Conservation (phyloP, 92 coral and sea anemone genomes). For the Palythoa grandis region DNA sequence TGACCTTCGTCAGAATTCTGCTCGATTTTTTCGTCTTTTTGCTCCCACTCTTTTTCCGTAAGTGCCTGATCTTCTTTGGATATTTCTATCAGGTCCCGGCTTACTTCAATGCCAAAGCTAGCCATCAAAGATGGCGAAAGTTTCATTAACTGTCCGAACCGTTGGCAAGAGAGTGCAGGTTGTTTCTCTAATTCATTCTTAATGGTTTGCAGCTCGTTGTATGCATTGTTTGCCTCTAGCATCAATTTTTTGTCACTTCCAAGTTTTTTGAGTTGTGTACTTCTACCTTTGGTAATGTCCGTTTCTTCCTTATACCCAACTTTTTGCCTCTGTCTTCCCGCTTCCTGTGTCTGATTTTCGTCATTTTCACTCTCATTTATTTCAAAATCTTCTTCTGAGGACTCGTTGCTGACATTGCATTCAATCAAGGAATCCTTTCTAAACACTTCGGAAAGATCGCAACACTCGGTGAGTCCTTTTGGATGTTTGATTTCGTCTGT, state of each 20-base stretch:
- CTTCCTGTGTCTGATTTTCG: neutral
- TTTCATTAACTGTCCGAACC: no score
- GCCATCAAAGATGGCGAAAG: no score
- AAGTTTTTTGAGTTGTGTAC: no score
- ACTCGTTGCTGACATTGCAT: neutral
- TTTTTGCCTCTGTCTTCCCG: neutral
- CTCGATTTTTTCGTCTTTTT: neutral
- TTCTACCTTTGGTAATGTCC: neutral
- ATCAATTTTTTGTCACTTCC: neutral
- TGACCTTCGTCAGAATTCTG: slow-evolving; percentile 8
- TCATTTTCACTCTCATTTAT: neutral
- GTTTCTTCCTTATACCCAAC: neutral
- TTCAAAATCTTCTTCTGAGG: neutral
- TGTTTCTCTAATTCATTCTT: neutral
- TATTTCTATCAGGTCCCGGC: no score
- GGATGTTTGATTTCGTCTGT: neutral
- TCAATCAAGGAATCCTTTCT: neutral
- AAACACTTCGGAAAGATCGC: neutral
- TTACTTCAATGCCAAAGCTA: no score
- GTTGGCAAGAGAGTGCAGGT: neutral
- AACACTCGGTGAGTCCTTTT: neutral
- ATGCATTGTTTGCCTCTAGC: neutral
- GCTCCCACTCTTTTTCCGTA: neutral
- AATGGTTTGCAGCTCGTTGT: neutral
- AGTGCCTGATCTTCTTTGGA: neutral